These are phyloP conservation scores for Salminus brasiliensis DNA, from an alignment of 2,113 vertebrate species.

Conservation along the genomic window DNA sequence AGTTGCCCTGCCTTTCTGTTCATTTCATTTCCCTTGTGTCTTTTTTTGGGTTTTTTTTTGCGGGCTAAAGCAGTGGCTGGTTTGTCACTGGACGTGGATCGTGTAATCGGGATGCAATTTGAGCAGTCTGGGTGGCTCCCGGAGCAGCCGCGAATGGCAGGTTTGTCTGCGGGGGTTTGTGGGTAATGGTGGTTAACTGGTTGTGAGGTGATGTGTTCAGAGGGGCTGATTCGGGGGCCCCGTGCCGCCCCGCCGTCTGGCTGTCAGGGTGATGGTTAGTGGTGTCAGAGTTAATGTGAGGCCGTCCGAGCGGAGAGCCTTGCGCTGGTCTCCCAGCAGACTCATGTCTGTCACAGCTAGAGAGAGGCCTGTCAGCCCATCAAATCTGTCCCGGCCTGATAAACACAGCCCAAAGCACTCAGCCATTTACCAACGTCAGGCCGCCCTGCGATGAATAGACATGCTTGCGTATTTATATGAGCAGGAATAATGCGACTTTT, in stretches of 20 bases:
- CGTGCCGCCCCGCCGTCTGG: conserved; percentile 63
- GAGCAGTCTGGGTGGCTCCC: conserved; percentile 53
- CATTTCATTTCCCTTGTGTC: conserved; percentile 35
- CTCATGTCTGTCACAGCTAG: conserved; percentile 66
- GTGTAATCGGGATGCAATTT: conserved; percentile 57
- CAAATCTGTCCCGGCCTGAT: conserved; percentile 74
- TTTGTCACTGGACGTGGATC: conserved; percentile 14
- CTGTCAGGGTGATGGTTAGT: conserved; percentile 70
- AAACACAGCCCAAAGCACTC: conserved; percentile 70
- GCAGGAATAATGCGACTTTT: conserved; percentile 70
- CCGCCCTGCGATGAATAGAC: conserved; percentile 30
- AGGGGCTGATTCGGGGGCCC: conserved; percentile 67
- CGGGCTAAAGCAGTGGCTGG: neutral
- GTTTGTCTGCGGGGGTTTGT: conserved; percentile 63
- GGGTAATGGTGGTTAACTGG: conserved; percentile 68
- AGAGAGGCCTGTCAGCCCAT: conserved; percentile 65
- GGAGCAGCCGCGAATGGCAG: conserved; percentile 58
- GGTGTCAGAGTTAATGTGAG: conserved; percentile 70
- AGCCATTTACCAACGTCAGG: conserved; percentile 66
- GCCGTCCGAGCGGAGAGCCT: conserved; percentile 54
- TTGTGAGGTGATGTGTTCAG: conserved; percentile 46
- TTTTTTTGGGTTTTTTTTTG: too few species aligned
- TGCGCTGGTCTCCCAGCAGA: conserved; percentile 62
- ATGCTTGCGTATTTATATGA: conserved; percentile 74
- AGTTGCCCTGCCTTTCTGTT: conserved; percentile 12